phyloP scores from a whole-genome alignment of 2,113 vertebrate genomes.

The Falco punctatus region DNA sequence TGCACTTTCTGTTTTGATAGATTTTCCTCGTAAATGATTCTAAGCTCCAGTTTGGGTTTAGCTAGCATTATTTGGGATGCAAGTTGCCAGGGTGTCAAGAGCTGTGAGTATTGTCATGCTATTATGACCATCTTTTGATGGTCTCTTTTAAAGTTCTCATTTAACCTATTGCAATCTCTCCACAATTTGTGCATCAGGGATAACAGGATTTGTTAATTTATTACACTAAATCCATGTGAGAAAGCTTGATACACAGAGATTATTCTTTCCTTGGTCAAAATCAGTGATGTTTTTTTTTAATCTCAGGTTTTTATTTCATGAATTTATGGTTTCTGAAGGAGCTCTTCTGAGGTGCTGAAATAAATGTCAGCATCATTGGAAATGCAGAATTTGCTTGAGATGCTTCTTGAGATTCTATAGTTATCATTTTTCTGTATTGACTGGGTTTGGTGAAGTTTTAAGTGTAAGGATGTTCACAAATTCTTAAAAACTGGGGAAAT shows the following conservation, averaged over 20 bases:
- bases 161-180: background rate
- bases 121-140: background rate
- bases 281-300: background rate
- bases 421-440: background rate
- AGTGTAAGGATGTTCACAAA: background rate
- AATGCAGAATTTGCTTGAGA: background rate
- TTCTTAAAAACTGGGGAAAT: background rate
- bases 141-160: background rate
- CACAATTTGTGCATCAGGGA: background rate
- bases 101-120: rapidly evolving
- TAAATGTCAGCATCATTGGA: background rate
- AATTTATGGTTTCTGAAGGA: background rate
- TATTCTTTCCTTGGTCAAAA: background rate
- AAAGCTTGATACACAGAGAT: background rate
- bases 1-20: background rate
- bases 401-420: background rate
- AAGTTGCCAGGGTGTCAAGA: background rate
- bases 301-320: background rate
- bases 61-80: background rate
- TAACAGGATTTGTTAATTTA: background rate
- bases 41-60: background rate
- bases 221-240: background rate
- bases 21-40: background rate
- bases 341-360: background rate
- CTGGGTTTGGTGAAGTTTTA: background rate